Percentiles rank a stretch among this genome's conserved stretches.
phyloP scores from a whole-genome alignment of 2,113 vertebrate species.

The Lagopus leucura region DNA sequence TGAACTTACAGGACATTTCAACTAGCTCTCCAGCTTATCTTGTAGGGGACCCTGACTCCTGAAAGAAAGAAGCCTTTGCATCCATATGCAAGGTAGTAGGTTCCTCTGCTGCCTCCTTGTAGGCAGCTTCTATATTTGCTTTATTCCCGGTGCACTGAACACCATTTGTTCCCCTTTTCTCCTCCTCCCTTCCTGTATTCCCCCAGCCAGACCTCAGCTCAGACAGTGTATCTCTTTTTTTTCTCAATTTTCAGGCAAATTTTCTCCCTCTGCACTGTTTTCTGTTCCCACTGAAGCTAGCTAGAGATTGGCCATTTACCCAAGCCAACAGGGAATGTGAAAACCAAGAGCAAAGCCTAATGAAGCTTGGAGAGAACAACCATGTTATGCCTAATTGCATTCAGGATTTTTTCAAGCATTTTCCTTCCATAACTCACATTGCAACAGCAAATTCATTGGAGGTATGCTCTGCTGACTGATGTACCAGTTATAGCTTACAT shows the following conservation, averaged over 20 bases:
- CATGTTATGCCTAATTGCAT: slow-evolving; percentile 57
- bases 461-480: slow-evolving; percentile 27
- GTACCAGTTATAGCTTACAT: slow-evolving; percentile 7
- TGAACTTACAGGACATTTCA: not conserved
- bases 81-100: not conserved
- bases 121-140: not conserved
- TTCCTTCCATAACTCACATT: not conserved
- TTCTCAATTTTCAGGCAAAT: not conserved
- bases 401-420: slow-evolving; percentile 57
- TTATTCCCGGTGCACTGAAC: not conserved
- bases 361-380: slow-evolving; percentile 65
- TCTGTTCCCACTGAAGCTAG: not conserved
- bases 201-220: not conserved
- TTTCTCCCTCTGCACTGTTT: not conserved
- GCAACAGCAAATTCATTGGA: slow-evolving; percentile 29
- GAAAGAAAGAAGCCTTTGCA: not conserved
- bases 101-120: not conserved
- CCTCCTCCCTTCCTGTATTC: not conserved
- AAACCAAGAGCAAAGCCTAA: slow-evolving; percentile 59
- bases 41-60: not conserved
- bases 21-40: not conserved
- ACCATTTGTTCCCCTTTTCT: not conserved
- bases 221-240: not conserved
- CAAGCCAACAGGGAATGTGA: slow-evolving; percentile 29
- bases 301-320: slow-evolving; percentile 34